Percentiles rank a stretch among this genome's conserved stretches.
These are phyloP conservation scores for Pogonus chalceus DNA, from an alignment of 1,140 invertebrate genomes.

Conservation along the genomic window DNA sequence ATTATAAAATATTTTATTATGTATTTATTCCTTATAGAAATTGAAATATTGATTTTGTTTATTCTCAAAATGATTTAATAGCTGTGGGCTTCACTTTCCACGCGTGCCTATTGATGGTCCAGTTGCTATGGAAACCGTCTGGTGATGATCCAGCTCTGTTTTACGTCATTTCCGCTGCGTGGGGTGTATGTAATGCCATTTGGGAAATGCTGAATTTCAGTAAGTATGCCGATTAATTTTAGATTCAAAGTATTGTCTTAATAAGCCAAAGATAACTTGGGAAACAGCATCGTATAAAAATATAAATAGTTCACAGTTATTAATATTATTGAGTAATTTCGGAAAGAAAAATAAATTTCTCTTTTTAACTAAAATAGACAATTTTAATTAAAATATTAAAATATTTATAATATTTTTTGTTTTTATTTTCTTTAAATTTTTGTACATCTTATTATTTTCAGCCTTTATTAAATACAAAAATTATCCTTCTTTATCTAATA, in stretches of 20 bases:
- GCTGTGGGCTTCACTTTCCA: conserved; percentile 58
- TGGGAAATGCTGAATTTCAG: conserved; percentile 54
- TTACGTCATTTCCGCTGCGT: conserved; percentile 58
- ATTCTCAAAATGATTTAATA: too few species aligned
- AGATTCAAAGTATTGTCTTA: too few species aligned
- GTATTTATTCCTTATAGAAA: too few species aligned
- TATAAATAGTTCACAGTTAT: too few species aligned
- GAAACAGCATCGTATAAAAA: too few species aligned
- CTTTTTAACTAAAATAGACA: background rate
- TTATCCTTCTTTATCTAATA: too few species aligned
- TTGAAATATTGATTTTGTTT: background rate
- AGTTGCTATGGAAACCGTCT: conserved; percentile 52
- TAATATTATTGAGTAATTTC: background rate
- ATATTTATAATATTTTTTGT: background rate
- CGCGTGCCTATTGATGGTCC: conserved; percentile 52
- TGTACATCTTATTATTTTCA: too few species aligned
- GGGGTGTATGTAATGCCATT: conserved; percentile 64
- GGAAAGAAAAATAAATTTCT: background rate
- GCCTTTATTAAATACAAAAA: too few species aligned
- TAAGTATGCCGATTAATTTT: too few species aligned
- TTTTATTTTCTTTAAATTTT: too few species aligned
- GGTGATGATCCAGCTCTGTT: conserved; percentile 52
- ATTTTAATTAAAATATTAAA: background rate
- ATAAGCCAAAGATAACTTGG: too few species aligned
- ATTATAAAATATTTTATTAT: too few species aligned